phyloP scores from a whole-genome alignment of 2,888 invertebrate species.

The Alloplasta piceator region DNA sequence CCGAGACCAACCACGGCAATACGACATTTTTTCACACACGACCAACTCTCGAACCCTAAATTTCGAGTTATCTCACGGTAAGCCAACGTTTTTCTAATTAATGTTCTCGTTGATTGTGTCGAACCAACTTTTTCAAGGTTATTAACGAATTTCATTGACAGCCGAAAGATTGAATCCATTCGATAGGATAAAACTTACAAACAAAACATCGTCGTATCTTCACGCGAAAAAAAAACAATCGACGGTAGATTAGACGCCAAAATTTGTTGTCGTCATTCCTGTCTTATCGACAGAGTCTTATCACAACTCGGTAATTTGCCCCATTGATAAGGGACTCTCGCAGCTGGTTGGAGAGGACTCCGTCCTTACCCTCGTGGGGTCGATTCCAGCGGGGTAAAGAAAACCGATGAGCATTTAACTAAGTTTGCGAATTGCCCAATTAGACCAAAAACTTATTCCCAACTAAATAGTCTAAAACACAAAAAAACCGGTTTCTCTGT shows the following conservation, averaged over 20 bases:
- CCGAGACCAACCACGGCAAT: constrained; percentile 59
- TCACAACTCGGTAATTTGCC: constrained; percentile 16
- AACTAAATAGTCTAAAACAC: too few species aligned
- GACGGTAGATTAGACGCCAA: not conserved
- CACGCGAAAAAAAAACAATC: not conserved
- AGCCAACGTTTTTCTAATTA: constrained; percentile 4
- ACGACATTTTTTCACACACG: constrained; percentile 27
- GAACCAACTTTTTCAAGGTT: constrained; percentile 6
- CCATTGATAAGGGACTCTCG: not conserved
- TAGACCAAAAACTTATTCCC: too few species aligned
- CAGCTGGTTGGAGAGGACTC: not conserved
- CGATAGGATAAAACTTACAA: not conserved
- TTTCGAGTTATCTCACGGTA: not conserved
- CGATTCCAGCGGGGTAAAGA: not conserved
- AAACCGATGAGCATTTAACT: too few species aligned
- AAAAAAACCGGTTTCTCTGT: too few species aligned
- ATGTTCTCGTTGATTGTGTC: not conserved
- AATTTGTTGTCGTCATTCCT: not conserved
- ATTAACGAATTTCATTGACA: constrained; percentile 8
- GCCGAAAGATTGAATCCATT: constrained; percentile 30
- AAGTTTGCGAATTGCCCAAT: too few species aligned
- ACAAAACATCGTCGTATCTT: not conserved
- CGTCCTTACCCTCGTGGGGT: not conserved
- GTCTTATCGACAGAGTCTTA: constrained; percentile 14
- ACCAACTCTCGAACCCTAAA: not conserved